These are phyloP conservation scores for Acanthopleura granulata DNA, from an alignment of 2,888 invertebrate genomes.

Conservation along the genomic window DNA sequence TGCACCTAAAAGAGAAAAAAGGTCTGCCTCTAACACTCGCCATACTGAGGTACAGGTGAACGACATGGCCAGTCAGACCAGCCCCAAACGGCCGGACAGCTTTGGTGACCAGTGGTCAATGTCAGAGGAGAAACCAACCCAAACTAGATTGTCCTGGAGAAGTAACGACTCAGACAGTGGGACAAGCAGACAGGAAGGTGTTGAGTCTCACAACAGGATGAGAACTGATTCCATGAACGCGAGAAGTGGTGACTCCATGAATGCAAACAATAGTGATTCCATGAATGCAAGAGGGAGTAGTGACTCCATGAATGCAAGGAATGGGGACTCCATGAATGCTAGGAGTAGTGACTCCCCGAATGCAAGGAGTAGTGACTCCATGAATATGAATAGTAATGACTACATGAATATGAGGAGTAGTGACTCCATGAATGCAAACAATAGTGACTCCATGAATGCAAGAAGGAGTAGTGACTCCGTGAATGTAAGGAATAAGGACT, in stretches of 20 bases:
- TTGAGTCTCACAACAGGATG: neutral
- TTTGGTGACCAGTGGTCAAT: conserved; percentile 30
- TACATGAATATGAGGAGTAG: too few species aligned
- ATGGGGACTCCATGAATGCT: too few species aligned
- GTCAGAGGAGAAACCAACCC: conserved; percentile 41
- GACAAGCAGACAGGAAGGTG: too few species aligned
- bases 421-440: neutral
- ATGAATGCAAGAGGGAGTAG: too few species aligned
- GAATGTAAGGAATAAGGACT: too few species aligned
- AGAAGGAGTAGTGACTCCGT: too few species aligned
- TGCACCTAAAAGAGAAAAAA: conserved; percentile 16
- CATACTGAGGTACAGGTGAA: conserved; percentile 25
- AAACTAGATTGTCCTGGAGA: conserved; percentile 29
- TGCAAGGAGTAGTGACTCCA: too few species aligned
- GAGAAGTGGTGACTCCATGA: too few species aligned
- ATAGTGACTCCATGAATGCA: neutral
- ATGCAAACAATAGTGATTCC: too few species aligned
- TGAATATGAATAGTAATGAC: too few species aligned
- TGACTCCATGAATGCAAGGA: too few species aligned
- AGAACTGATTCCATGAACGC: neutral
- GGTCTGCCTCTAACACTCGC: neutral
- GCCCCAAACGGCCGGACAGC: conserved; percentile 26
- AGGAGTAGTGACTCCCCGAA: too few species aligned
- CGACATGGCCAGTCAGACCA: conserved; percentile 28
- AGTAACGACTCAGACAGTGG: conserved; percentile 23